Base-by-base conservation (phyloP, 2,888 invertebrate species). In the Acanthococcus lagerstroemiae region DNA sequence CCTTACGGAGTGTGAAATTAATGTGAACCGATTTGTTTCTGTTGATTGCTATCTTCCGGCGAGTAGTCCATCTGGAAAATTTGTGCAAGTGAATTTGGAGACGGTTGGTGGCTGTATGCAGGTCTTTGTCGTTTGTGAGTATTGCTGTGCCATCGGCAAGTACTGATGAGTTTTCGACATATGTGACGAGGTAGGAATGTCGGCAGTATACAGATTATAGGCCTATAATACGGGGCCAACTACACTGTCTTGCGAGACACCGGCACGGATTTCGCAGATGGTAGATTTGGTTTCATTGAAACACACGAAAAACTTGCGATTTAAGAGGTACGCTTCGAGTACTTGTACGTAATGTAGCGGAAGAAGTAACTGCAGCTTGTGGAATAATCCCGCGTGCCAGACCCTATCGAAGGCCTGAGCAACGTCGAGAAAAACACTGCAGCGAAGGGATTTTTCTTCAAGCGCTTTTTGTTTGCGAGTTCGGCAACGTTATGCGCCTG, bases 71-170 rank as follows among this genome's bases (percentile, higher is more conserved):
- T 1, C n/a, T 1, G 9, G 48, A 9, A 26, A 60, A 15, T n/a
- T 24, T 22, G 19, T 60, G 45, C 15, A 45, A 22, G 19, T 30
- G 17, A 12, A 3, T 4, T 44, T 60, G 60, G 5, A 60, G 48
- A 17, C n/a, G 24, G 25, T 45, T 4, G 19, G 44, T 17, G 21
- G 46, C 24, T 9, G 12, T 3, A 2, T 22, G 3, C 17, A 37
- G 26, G n/a, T 22, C 45, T 24, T 4, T 26, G 45, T 58, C n/a
- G n/a, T 5, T 9, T 26, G n/a, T 25, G 12, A 45, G 7, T 21
- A 60, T 17, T 45, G 58, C 45, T 4, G 60, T 60, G 25, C 46
- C 48, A 24, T 46, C 60, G 9, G 60, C 60, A 21, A 22, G 46
- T 1, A 27, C 19, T 25, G n/a, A n/a, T n/a, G 60, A 30, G 15